Conservation (phyloP, 1,140 invertebrate genomes). For the Steinernema feltiae region DNA sequence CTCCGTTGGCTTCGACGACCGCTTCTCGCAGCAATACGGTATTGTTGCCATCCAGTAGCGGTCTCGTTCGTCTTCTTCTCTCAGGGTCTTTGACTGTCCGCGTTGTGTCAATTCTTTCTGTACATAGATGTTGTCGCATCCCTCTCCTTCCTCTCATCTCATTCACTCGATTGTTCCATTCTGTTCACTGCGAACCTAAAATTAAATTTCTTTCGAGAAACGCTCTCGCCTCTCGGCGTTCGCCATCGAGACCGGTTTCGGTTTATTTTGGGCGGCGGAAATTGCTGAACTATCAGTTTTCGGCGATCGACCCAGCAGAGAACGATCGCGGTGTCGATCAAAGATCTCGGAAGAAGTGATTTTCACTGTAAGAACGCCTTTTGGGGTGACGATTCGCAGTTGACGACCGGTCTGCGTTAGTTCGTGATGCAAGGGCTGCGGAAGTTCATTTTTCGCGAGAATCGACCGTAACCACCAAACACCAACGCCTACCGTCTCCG, state of each 20-base stretch:
- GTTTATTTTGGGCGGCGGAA: background rate
- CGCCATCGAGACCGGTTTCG: background rate
- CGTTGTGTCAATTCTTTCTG: background rate
- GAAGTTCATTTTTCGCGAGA: too few relatives aligned
- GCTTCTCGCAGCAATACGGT: slow-evolving; percentile 37
- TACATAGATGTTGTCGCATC: background rate
- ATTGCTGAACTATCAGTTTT: background rate
- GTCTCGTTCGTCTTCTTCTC: background rate
- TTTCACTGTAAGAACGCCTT: background rate
- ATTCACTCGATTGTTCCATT: background rate
- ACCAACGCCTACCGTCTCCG: too few relatives aligned
- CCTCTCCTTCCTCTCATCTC: background rate
- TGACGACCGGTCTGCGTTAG: background rate
- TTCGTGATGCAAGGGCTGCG: too few relatives aligned
- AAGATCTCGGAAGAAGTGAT: background rate
- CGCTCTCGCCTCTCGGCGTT: background rate
- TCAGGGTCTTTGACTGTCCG: background rate
- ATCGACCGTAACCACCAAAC: too few relatives aligned
- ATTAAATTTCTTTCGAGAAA: background rate
- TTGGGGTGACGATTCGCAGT: background rate
- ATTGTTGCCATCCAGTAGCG: background rate
- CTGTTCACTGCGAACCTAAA: background rate
- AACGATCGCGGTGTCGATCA: background rate
- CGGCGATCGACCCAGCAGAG: background rate
- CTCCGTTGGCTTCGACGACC: slow-evolving; percentile 51